Evolutionary conservation across 2,113 vertebrate genomes (phyloP), one percentile per base, ranked within the genome.

Genomic region (Marcusenius ussheri): DNA sequence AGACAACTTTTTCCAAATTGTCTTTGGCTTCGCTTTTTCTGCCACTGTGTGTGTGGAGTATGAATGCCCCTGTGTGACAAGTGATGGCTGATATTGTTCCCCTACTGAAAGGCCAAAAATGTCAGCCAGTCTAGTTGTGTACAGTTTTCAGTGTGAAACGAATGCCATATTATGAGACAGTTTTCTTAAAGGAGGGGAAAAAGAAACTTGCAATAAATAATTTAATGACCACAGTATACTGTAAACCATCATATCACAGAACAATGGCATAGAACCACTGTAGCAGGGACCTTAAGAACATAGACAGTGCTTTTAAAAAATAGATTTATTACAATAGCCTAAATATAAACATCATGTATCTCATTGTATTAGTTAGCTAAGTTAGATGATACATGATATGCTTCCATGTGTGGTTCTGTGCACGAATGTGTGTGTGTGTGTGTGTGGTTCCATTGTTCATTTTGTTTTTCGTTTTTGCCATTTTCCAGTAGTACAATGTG

Each of bases 1-100:
- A 91, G 88, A 91, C 90, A 88, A 91, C 90, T 88, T 77, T 88
- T 42, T 89, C 89, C 84, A 31, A 6, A 83, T 86, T 27, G 9
- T 15, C 4, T n/a, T 84, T 11, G 5, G 74, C 5, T 13, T 8
- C 35, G 5, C 74, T 80, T 7, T 80, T 13, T 27, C 83, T 50
- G 47, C 1, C 4, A 0, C 24, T 31, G 11, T 17, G 35, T 39
- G 35, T 7, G 2, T 15, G 8, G 83, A 27, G 45, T n/a, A 17
- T 27, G 21, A 49, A 24, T 15, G 9, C 3, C 46, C 24, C 83
- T 27, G 24, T 15, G n/a, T 85, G 46, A 50, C 45, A 15, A 19
- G 47, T 9, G 5, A 11, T 27, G 83, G 83, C 0, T 17, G 35
- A 39, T 19, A 42, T 42, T 19, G 31, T 80, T 80, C 35, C 17